Conservation (phyloP, 1,140 invertebrate genomes). For the Zaprionus davidi region DNA sequence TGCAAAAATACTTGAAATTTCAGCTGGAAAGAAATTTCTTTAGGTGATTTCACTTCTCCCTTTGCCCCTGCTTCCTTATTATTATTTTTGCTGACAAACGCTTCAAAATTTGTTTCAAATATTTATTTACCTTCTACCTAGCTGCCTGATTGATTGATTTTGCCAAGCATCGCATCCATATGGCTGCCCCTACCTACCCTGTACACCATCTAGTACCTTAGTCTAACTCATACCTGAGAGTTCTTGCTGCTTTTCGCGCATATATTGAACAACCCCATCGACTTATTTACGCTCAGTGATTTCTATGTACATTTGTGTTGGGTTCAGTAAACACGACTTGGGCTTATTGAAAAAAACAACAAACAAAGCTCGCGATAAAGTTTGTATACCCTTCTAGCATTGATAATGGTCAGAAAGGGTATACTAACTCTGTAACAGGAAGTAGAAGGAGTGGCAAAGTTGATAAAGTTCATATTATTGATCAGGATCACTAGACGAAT, state of each 20-base stretch:
- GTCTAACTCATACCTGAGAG: background rate
- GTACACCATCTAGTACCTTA: background rate
- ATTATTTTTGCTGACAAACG: conserved; percentile 8
- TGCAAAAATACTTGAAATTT: conserved; percentile 1
- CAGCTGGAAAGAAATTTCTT: background rate
- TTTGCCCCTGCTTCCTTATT: background rate
- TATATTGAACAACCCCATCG: conserved; percentile 27
- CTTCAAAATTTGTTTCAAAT: conserved; percentile 22
- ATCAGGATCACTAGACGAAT: too few species aligned
- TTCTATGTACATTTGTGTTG: conserved; percentile 36
- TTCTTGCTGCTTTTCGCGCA: conserved; percentile 7
- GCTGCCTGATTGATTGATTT: conserved; percentile 36
- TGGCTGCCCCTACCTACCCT: background rate
- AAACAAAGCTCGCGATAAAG: background rate
- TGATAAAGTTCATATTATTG: too few species aligned
- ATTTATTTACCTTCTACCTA: conserved; percentile 31
- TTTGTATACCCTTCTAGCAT: too few species aligned
- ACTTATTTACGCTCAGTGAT: conserved; percentile 36
- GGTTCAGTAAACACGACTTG: conserved; percentile 39
- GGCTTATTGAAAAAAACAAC: conserved; percentile 1
- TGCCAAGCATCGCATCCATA: background rate
- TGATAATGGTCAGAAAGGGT: too few species aligned
- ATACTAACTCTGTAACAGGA: too few species aligned
- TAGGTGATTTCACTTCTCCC: background rate
- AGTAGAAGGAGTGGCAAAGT: too few species aligned